A percentile compares a stretch with the other conserved stretches of the same genome.
phyloP scores from a whole-genome alignment of 2,113 vertebrate species.

The Gulo gulo region DNA sequence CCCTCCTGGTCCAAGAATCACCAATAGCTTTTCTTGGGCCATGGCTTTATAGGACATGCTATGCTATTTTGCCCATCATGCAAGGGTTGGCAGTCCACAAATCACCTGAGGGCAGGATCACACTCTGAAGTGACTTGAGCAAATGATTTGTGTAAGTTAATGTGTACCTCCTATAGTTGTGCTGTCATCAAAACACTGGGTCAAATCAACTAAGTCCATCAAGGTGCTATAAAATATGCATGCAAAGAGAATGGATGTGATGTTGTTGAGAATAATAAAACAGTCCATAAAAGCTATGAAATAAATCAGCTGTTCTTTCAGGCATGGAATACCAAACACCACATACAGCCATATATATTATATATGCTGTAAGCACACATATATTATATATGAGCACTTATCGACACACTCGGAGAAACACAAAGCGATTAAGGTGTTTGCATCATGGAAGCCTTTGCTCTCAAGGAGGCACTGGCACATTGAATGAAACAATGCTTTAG shows the following conservation, averaged over 20 bases:
- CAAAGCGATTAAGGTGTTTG: constrained; percentile 64
- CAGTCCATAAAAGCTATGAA: constrained; percentile 75
- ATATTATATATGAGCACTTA: constrained; percentile 67
- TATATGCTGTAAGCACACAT: constrained; percentile 73
- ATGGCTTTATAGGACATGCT: constrained; percentile 26
- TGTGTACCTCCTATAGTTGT: constrained; percentile 55
- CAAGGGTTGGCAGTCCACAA: constrained; percentile 68
- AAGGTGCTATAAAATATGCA: constrained; percentile 82
- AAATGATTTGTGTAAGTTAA: constrained; percentile 77
- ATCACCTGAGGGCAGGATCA: constrained; percentile 75
- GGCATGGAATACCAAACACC: constrained; percentile 69
- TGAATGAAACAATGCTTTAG: constrained; percentile 44
- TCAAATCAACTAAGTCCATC: constrained; percentile 81
- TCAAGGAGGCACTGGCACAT: constrained; percentile 36
- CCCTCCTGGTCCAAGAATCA: constrained; percentile 3
- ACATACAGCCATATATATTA: constrained; percentile 66
- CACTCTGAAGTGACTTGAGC: constrained; percentile 72
- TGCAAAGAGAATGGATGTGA: constrained; percentile 77
- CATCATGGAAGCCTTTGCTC: constrained; percentile 15
- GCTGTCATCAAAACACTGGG: constrained; percentile 75
- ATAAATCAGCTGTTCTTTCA: constrained; percentile 81
- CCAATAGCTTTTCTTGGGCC: background rate
- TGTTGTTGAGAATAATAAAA: constrained; percentile 82
- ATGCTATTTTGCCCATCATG: constrained; percentile 52
- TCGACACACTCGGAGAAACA: constrained; percentile 41